These are phyloP conservation scores for Scaptomyza tumidula DNA, from an alignment of 2,888 invertebrate species.

Conservation along the genomic window DNA sequence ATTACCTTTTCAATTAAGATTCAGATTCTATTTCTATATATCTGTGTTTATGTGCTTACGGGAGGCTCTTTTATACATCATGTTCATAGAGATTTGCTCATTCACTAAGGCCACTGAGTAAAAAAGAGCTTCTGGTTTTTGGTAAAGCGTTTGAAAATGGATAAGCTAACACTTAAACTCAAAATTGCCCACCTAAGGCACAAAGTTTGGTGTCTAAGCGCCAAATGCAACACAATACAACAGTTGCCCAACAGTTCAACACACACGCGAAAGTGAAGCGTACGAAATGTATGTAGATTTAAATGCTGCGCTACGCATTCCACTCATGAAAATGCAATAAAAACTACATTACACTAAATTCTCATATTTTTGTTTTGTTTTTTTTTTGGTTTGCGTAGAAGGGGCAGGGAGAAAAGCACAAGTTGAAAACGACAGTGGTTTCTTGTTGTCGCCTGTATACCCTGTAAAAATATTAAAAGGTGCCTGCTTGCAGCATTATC, in stretches of 20 bases:
- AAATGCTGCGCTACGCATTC: conserved; percentile 62
- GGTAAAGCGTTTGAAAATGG: conserved; percentile 1
- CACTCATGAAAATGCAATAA: conserved; percentile 71
- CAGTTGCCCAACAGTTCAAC: conserved; percentile 1
- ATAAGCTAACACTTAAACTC: neutral
- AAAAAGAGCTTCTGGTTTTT: neutral
- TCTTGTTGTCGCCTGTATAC: conserved; percentile 5
- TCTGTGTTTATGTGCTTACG: too few species aligned
- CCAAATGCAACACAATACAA: neutral
- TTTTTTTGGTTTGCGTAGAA: neutral
- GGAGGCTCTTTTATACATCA: neutral
- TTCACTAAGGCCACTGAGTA: neutral
- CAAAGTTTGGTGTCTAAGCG: neutral
- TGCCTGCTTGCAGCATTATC: neutral
- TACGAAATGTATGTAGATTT: conserved; percentile 33
- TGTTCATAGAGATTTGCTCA: neutral
- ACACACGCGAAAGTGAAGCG: neutral
- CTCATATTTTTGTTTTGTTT: conserved; percentile 55
- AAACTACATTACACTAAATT: conserved; percentile 73
- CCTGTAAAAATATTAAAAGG: neutral
- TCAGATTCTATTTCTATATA: neutral
- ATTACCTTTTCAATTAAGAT: neutral
- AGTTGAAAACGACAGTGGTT: conserved; percentile 4
- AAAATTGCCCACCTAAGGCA: neutral
- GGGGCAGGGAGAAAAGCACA: conserved; percentile 1